These are phyloP conservation scores for Papilio gigon DNA, from an alignment of 2,888 invertebrate genomes.

Conservation along the genomic window DNA sequence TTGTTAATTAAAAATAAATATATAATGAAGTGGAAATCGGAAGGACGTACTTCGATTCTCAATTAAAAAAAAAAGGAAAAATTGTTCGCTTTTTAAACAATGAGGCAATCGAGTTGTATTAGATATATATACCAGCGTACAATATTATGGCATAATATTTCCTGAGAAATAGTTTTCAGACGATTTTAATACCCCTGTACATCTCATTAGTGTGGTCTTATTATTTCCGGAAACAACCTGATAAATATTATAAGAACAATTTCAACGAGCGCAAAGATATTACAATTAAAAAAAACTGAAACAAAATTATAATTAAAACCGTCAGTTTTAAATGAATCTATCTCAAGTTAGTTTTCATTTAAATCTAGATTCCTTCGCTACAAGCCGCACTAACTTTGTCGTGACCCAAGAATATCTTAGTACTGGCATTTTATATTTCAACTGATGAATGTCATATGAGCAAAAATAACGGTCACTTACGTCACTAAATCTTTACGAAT, in stretches of 20 bases:
- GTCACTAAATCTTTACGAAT: not conserved
- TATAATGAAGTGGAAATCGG: constrained; percentile 70
- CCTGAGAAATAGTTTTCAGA: too few relatives aligned
- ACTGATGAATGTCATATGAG: not conserved
- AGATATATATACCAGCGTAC: too few relatives aligned
- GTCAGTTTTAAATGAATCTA: constrained; percentile 24
- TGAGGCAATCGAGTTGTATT: not conserved
- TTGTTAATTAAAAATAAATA: constrained; percentile 81
- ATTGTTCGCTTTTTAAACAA: not conserved
- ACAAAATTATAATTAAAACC: constrained; percentile 16
- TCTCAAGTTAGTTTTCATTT: constrained; percentile 31
- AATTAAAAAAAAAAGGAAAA: not conserved
- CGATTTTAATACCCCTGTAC: too few relatives aligned
- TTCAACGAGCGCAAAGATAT: not conserved
- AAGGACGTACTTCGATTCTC: constrained; percentile 43
- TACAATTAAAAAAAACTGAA: not conserved
- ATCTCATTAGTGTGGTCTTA: too few relatives aligned
- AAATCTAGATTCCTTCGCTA: constrained; percentile 17
- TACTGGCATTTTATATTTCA: not conserved
- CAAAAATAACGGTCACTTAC: not conserved
- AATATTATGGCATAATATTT: too few relatives aligned
- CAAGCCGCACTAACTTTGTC: constrained; percentile 7
- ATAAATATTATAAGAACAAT: not conserved
- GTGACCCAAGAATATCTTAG: not conserved
- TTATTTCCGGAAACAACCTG: too few relatives aligned